These are phyloP conservation scores for Karalla daura DNA, from an alignment of 2,797 vertebrate species.

Conservation along the genomic window DNA sequence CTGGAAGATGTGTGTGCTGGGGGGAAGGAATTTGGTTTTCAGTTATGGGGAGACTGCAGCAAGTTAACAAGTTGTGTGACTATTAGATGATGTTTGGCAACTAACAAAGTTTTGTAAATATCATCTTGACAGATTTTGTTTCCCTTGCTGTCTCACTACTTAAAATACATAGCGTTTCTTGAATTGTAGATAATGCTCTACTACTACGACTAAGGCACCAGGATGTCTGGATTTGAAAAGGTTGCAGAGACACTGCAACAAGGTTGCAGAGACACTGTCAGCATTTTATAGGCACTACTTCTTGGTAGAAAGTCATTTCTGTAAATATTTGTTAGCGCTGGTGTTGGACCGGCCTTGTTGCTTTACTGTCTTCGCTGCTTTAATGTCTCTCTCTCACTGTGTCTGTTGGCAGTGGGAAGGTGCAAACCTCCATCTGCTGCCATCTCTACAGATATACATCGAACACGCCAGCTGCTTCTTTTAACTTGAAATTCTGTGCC, in stretches of 20 bases:
- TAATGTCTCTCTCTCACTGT: slow-evolving; percentile 11
- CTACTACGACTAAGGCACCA: too few relatives aligned
- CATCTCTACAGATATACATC: slow-evolving; percentile 1
- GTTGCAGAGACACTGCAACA: not conserved
- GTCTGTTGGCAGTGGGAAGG: slow-evolving; percentile 20
- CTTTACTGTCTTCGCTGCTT: slow-evolving; percentile 10
- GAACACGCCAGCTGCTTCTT: not conserved
- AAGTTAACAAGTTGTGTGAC: too few relatives aligned
- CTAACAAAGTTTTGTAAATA: not conserved
- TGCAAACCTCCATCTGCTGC: slow-evolving; percentile 30
- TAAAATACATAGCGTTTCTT: not conserved
- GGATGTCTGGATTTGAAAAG: not conserved
- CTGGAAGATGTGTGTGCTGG: too few relatives aligned
- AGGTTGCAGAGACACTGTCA: not conserved
- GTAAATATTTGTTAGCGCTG: slow-evolving; percentile 1
- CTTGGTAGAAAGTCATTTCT: slow-evolving; percentile 1
- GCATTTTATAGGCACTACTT: not conserved
- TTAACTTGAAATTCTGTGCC: not conserved
- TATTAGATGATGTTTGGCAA: not conserved
- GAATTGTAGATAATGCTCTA: too few relatives aligned
- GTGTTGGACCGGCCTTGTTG: not conserved
- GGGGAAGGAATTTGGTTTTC: too few relatives aligned
- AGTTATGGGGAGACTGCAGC: too few relatives aligned
- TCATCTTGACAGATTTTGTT: not conserved
- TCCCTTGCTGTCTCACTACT: not conserved